Conservation (phyloP, 2,113 vertebrate species). For the Fulmarus glacialis region DNA sequence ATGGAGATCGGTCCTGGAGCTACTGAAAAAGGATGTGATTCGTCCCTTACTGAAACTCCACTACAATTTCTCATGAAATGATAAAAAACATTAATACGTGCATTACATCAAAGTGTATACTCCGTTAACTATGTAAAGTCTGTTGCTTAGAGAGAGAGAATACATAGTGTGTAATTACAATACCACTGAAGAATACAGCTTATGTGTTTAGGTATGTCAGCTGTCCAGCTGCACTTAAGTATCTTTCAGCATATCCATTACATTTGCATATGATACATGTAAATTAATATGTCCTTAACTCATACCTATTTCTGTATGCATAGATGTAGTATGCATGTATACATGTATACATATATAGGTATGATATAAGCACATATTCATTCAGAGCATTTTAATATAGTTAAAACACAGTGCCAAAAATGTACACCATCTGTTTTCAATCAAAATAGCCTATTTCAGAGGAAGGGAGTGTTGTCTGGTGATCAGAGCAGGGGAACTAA, state of each 20-base stretch:
- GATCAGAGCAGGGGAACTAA: constrained; percentile 48
- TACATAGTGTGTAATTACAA: constrained; percentile 41
- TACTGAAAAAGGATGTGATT: background rate
- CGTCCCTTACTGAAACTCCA: background rate
- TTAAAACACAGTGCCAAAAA: constrained; percentile 44
- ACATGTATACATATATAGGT: background rate
- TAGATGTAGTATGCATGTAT: constrained; percentile 3
- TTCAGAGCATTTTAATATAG: constrained; percentile 63
- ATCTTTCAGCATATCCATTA: constrained; percentile 62
- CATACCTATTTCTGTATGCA: constrained; percentile 36
- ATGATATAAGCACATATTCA: constrained; percentile 62
- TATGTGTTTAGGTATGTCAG: constrained; percentile 43
- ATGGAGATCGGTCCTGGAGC: background rate
- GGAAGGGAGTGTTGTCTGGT: constrained; percentile 56
- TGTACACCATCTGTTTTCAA: constrained; percentile 60
- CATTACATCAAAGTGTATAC: background rate
- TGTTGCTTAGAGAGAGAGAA: constrained; percentile 41
- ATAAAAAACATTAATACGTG: background rate
- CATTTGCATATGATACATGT: constrained; percentile 39
- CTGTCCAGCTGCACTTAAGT: constrained; percentile 59
- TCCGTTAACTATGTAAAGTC: background rate
- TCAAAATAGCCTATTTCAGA: constrained; percentile 64
- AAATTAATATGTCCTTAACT: constrained; percentile 59
- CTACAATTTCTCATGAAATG: background rate
- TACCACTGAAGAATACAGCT: constrained; percentile 36